Evolutionary conservation across 2,888 invertebrate genomes (phyloP).

Genomic region (Drosophila kanekoi): DNA sequence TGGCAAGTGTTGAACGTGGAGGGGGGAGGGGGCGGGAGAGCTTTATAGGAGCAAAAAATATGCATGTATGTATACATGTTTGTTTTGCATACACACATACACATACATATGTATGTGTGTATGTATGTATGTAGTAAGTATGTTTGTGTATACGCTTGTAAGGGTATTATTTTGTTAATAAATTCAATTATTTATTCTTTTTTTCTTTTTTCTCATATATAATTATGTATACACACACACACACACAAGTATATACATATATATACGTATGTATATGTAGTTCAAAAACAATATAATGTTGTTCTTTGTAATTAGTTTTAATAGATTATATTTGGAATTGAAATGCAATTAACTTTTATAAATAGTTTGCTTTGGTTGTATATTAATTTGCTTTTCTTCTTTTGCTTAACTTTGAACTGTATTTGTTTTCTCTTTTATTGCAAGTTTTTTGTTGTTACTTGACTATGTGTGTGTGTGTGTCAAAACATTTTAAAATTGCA

Average conservation of each 20-base stretch:
- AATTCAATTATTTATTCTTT: constrained; percentile 4
- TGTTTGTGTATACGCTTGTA: not conserved
- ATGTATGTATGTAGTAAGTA: too few species aligned
- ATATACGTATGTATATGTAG: not conserved
- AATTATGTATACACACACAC: not conserved
- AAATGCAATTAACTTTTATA: constrained; percentile 55
- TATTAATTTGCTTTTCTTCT: constrained; percentile 14
- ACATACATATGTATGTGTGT: too few species aligned
- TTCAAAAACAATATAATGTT: constrained; percentile 46
- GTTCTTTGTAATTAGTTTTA: constrained; percentile 25
- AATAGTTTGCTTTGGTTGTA: constrained; percentile 44
- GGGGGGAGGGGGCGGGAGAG: not conserved
- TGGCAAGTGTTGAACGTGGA: constrained; percentile 30
- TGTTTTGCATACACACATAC: not conserved
- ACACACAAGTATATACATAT: not conserved
- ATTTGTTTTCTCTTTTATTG: constrained; percentile 22
- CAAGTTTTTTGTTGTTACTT: constrained; percentile 22
- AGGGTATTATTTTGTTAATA: constrained; percentile 5
- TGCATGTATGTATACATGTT: constrained; percentile 23
- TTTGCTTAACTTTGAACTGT: constrained; percentile 32
- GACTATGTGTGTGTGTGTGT: constrained; percentile 47
- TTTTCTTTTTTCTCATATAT: constrained; percentile 2
- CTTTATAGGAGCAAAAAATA: constrained; percentile 39
- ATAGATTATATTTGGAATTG: constrained; percentile 45
- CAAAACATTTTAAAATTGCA: constrained; percentile 40